A percentile compares a stretch with the other conserved stretches of the same genome.
phyloP scores from a whole-genome alignment of 2,797 vertebrate species.

The Gallinago solitaria region DNA sequence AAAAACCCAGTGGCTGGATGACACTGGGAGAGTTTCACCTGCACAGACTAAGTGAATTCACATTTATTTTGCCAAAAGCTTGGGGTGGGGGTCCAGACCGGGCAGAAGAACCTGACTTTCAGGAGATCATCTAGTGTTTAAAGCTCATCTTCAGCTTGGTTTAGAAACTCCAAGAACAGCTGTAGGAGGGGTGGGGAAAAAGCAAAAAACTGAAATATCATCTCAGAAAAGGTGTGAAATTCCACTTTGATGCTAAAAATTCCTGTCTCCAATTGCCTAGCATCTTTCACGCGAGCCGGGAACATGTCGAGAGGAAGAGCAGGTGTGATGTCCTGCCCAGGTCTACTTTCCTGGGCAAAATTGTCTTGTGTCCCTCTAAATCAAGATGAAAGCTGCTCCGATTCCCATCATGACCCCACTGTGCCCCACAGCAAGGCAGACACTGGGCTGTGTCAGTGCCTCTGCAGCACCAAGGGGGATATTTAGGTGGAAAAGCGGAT shows the following conservation, averaged over 20 bases:
- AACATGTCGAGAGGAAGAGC: neutral
- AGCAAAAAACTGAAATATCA: neutral
- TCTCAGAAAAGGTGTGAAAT: conserved; percentile 9
- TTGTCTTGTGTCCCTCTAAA: rapidly evolving
- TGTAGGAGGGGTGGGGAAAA: neutral
- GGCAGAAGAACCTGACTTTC: neutral
- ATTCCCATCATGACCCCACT: neutral
- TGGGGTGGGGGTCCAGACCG: too few species aligned
- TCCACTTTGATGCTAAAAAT: neutral
- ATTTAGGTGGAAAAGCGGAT: neutral
- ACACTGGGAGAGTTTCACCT: neutral
- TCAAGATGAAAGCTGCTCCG: neutral
- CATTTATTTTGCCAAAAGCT: neutral
- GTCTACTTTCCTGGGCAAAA: neutral
- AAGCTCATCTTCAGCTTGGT: rapidly evolving
- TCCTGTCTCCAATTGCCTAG: neutral
- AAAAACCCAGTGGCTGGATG: neutral
- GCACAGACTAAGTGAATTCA: neutral
- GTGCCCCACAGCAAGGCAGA: rapidly evolving
- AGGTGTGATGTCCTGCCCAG: neutral
- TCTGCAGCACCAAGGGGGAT: neutral
- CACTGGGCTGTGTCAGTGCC: neutral
- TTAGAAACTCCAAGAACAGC: neutral
- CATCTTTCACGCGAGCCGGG: rapidly evolving
- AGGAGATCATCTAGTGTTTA: neutral